Conservation (phyloP, 2,797 vertebrate species). For the Rhinella marina region DNA sequence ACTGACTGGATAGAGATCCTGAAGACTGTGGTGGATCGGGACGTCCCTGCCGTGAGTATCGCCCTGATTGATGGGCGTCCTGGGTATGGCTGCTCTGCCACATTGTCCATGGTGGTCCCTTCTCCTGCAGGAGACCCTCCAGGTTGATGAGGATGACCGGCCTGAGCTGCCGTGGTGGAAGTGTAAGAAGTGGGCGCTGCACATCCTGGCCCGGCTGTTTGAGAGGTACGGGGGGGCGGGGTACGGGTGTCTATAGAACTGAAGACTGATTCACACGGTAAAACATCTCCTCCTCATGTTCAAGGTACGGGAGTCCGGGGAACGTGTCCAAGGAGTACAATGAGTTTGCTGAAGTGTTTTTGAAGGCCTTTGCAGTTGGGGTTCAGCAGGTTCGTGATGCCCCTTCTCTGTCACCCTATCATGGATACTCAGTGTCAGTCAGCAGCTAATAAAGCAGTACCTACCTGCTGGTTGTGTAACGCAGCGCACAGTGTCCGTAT, state of each 20-base stretch:
- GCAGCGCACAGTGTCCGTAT: slow-evolving; percentile 66
- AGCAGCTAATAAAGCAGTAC: too few relatives aligned
- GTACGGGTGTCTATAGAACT: neutral
- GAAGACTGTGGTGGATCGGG: slow-evolving; percentile 95
- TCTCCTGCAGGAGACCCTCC: slow-evolving; percentile 87
- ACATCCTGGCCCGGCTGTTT: slow-evolving; percentile 97
- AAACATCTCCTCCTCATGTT: slow-evolving; percentile 58
- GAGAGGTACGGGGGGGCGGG: slow-evolving; percentile 83
- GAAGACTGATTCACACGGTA: too few relatives aligned
- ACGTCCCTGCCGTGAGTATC: slow-evolving; percentile 91
- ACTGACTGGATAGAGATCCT: slow-evolving; percentile 98
- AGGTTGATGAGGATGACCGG: slow-evolving; percentile 96
- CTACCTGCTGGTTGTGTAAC: slow-evolving; percentile 43
- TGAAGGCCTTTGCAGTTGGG: slow-evolving; percentile 95
- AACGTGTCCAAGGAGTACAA: slow-evolving; percentile 99
- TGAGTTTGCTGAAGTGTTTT: slow-evolving; percentile 97
- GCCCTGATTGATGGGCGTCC: neutral
- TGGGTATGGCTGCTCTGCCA: neutral
- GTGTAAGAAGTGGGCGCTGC: slow-evolving; percentile 99
- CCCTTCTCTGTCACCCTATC: neutral
- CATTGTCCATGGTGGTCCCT: neutral
- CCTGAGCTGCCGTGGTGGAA: slow-evolving; percentile 99
- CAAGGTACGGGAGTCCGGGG: slow-evolving; percentile 97
- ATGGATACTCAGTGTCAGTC: too few relatives aligned
- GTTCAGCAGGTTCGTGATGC: slow-evolving; percentile 86